Evolutionary conservation across 2,888 invertebrate species (phyloP), one percentile per base, ranked within the genome.

Genomic region (Cryptosula pallasiana): DNA sequence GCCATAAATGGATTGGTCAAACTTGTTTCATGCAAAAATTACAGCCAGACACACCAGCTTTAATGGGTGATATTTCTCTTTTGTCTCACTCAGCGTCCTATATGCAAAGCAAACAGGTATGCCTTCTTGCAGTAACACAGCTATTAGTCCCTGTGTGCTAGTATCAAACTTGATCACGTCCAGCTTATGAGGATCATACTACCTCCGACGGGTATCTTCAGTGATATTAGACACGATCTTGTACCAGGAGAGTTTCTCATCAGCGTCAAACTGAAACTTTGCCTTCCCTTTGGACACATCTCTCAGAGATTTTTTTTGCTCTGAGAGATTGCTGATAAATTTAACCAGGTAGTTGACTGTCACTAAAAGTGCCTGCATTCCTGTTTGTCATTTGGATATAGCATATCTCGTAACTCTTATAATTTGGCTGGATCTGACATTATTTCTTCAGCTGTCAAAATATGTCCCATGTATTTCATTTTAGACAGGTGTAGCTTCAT

Each of bases 1-100:
- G 0, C 76, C 75, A 72, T 76, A 76, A 2, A 76, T 74, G 63
- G 75, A 78, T 0, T 69, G 36, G 55, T 75, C 72, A 63, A 76
- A 77, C 45, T 75, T 76, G 20, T 45, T 70, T 16, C 63, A 57
- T 32, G 73, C 76, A 72, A 73, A 74, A 2, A 75, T 72, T 27
- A 27, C 58, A 23, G 29, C 13, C 23, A 58, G 58, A n/a, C 58
- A 58, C 58, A 13, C 58, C 5, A 25, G 23, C 5, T 58, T 27
- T 9, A 58, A 13, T 9, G 23, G 58, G 29, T 23, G 25, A n/a
- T 58, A 58, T n/a, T n/a, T 58, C n/a, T 5, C n/a, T n/a, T 58
- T n/a, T 5, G 58, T n/a, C 5, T 27, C 58, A 25, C 9, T 25
- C 58, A 58, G n/a, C n/a, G 58, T 58, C 9, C 58, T 23, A 5